Base-by-base conservation (phyloP, 2,113 vertebrate species). In the Ceyx margarethae region DNA sequence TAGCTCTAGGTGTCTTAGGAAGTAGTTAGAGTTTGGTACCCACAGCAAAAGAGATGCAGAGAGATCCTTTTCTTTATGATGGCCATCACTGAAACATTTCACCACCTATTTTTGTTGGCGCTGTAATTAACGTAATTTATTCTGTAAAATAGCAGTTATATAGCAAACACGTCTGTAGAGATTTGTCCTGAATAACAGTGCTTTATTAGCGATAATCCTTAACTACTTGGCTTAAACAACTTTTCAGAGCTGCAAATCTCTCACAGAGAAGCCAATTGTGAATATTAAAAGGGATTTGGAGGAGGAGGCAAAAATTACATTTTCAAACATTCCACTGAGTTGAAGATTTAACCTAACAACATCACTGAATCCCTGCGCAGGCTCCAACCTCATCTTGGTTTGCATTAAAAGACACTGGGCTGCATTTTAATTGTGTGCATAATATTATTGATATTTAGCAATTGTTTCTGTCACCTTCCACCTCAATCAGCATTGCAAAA, bases 381-480 rank as follows among this genome's bases (percentile, higher is more conserved):
- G 46, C 82, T 91, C 89, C 62, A 87, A 42, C 75, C 68, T 91
- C 67, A 13, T 86, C 88, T 83, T 80, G 29, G n/a, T 80, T 85
- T 62, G 37, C 66, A 76, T 85, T 83, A 66, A 85, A 89, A 81
- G 81, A 29, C 42, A 88, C 76, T 80, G 69, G 89, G 65, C 65
- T 89, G 81, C 54, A 56, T 92, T 91, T 95, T 92, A 96, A 86
- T 90, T 95, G 82, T 90, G 83, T 83, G 74, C 68, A 79, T 93
- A 88, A 83, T 90, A 90, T 78, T 94, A 85, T 54, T 91, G 85
- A 95, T 93, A 91, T 87, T 91, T 91, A 93, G 80, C 79, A 76
- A 82, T 82, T 80, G 86, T 87, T 89, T 82, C 86, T 88, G 72
- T 85, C 89, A 76, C 83, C 76, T 93, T 94, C 82, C 83, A 95